A percentile compares a stretch with the other conserved stretches of the same genome.
phyloP scores from a whole-genome alignment of 2,888 invertebrate species.

The Anaspis maculata region DNA sequence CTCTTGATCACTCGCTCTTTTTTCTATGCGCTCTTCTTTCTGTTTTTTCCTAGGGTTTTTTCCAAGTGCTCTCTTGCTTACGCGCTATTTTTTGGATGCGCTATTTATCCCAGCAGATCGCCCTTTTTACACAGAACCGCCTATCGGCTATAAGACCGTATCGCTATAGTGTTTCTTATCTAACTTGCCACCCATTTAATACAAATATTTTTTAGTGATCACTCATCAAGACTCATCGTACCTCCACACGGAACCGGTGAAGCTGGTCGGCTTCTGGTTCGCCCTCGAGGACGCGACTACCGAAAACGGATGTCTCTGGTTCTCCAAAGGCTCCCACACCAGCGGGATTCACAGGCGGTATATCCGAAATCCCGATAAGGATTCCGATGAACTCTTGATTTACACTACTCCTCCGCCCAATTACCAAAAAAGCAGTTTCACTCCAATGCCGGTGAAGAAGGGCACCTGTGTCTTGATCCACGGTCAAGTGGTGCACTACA shows the following conservation, averaged over 20 bases:
- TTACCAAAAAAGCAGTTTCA: constrained; percentile 67
- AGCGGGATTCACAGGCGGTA: constrained; percentile 68
- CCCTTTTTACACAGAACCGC: no score
- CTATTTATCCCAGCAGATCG: no score
- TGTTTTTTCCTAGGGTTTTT: no score
- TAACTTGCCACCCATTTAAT: no score
- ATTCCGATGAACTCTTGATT: constrained; percentile 52
- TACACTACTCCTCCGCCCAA: constrained; percentile 61
- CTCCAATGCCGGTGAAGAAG: constrained; percentile 72
- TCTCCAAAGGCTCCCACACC: constrained; percentile 86
- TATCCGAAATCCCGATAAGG: constrained; percentile 59
- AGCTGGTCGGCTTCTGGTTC: constrained; percentile 88
- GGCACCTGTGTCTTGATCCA: constrained; percentile 85
- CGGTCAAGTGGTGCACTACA: constrained; percentile 89
- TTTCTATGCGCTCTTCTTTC: no score
- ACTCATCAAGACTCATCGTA: constrained; percentile 86
- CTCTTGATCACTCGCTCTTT: no score
- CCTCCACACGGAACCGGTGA: constrained; percentile 74
- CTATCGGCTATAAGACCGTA: no score
- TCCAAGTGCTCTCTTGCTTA: no score
- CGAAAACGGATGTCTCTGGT: constrained; percentile 93
- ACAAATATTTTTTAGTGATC: constrained; percentile 59
- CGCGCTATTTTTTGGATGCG: no score
- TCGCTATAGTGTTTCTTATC: no score
- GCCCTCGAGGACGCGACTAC: constrained; percentile 87